These are phyloP conservation scores for Euphonia xanthogaster DNA, from an alignment of 2,797 vertebrate genomes.

Conservation along the genomic window DNA sequence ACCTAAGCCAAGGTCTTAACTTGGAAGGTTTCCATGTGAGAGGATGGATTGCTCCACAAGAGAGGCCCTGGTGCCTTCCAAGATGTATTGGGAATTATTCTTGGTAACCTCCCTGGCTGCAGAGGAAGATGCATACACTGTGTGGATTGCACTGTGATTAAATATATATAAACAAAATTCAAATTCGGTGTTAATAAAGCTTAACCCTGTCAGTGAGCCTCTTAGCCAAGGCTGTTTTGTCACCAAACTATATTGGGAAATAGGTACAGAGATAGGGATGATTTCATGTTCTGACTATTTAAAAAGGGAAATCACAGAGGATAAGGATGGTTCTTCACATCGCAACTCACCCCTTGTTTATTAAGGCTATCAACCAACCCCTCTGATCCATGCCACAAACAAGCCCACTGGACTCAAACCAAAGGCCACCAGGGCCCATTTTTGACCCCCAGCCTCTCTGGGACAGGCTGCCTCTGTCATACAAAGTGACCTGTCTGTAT, in stretches of 20 bases:
- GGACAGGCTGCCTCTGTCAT: background rate
- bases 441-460: background rate
- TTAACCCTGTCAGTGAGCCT: background rate
- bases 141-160: background rate
- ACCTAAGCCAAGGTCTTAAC: background rate
- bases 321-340: background rate
- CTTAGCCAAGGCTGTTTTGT: background rate
- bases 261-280: background rate
- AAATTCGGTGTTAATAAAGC: background rate
- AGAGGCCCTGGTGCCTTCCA: background rate
- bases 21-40: background rate
- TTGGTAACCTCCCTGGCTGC: background rate
- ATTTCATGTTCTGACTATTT: background rate
- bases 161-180: background rate
- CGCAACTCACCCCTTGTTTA: background rate
- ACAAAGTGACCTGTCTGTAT: background rate
- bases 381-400: background rate
- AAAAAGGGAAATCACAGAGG: background rate
- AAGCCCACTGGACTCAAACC: background rate
- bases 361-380: background rate
- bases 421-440: background rate
- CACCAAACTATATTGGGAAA: background rate
- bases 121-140: background rate
- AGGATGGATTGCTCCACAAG: background rate
- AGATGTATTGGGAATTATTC: background rate